A percentile compares a stretch with the other conserved stretches of the same genome.
These are phyloP conservation scores for Sinhomidia bicolor DNA, from an alignment of 2,888 invertebrate species.

Conservation along the genomic window DNA sequence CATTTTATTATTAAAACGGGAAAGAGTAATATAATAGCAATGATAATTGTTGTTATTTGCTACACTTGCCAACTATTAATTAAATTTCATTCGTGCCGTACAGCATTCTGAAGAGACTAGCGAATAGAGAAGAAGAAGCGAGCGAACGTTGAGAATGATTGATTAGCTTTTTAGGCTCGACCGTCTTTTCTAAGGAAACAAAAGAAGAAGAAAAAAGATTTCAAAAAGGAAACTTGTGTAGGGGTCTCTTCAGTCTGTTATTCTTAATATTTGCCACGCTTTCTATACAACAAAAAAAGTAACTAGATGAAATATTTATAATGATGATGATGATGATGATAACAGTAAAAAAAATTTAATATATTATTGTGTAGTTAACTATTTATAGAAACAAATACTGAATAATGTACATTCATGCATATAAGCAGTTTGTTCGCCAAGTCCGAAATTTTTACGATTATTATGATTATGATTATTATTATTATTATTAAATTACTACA, in stretches of 20 bases:
- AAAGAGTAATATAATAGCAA: too few species aligned
- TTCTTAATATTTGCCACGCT: constrained; percentile 28
- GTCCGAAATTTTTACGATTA: constrained; percentile 46
- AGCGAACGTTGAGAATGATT: too few species aligned
- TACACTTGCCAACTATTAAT: constrained; percentile 6
- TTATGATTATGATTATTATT: neutral
- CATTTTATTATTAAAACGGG: too few species aligned
- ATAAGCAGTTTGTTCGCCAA: constrained; percentile 29
- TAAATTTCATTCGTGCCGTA: constrained; percentile 38
- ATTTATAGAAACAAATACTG: neutral
- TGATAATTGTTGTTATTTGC: neutral
- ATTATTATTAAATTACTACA: neutral
- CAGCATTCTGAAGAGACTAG: neutral
- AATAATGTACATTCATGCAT: constrained; percentile 6
- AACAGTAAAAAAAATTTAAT: neutral
- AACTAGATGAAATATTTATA: neutral
- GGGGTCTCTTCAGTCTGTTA: constrained; percentile 1
- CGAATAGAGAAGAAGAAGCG: neutral
- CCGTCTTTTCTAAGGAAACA: neutral
- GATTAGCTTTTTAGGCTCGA: too few species aligned
- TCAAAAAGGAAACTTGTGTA: neutral
- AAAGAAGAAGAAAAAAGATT: neutral
- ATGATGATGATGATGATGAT: too few species aligned
- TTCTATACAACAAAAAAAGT: neutral
- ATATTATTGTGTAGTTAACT: neutral